These are phyloP conservation scores for Pogonomyrmex barbatus DNA, from an alignment of 1,140 invertebrate genomes.

Conservation along the genomic window DNA sequence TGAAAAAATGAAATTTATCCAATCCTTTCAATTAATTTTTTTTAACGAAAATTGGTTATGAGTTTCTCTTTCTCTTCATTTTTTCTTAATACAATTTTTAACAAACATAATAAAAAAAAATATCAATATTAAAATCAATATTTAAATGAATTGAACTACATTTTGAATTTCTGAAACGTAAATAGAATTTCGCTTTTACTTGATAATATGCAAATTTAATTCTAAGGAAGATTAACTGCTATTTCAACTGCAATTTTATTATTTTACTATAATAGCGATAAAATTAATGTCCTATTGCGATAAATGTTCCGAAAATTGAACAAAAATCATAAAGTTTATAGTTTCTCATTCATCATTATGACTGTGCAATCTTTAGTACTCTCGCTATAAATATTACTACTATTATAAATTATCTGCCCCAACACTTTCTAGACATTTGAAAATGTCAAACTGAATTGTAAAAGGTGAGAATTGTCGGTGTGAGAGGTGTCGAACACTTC, in stretches of 20 bases:
- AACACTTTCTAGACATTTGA: constrained; percentile 46
- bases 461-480: constrained; percentile 16
- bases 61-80: neutral
- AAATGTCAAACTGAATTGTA: constrained; percentile 37
- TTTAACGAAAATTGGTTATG: no score
- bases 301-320: neutral
- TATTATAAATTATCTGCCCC: constrained; percentile 14
- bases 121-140: neutral
- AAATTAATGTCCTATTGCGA: neutral
- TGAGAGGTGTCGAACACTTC: neutral
- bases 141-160: neutral
- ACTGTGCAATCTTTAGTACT: neutral
- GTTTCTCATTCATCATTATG: neutral
- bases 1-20: neutral
- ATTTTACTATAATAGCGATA: neutral
- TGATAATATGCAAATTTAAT: neutral
- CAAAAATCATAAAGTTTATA: neutral
- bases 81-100: neutral
- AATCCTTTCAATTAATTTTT: neutral
- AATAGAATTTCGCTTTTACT: neutral
- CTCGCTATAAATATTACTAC: constrained; percentile 24
- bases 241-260: neutral
- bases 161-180: neutral
- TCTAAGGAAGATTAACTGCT: neutral
- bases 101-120: neutral